These are phyloP conservation scores for Drosophila virilis DNA, from an alignment of 1,140 invertebrate species.

Conservation along the genomic window DNA sequence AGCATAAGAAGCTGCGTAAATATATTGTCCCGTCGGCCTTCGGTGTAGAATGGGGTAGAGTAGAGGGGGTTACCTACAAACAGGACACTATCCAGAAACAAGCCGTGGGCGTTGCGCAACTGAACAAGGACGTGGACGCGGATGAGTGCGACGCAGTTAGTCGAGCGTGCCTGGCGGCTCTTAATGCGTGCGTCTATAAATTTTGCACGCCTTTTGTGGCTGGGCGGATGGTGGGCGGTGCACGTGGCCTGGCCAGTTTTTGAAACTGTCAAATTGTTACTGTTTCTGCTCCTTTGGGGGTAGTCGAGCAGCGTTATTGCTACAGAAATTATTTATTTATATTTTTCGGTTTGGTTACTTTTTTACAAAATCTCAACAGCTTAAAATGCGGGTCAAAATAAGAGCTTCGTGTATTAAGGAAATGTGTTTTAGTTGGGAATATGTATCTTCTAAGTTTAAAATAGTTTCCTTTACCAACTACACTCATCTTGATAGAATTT, in stretches of 20 bases:
- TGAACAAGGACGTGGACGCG: slow-evolving; percentile 35
- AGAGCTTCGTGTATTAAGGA: neutral
- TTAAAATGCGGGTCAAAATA: slow-evolving; percentile 6
- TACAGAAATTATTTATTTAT: slow-evolving; percentile 39
- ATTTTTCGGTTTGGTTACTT: slow-evolving; percentile 14
- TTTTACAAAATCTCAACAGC: slow-evolving; percentile 14
- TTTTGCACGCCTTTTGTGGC: slow-evolving; percentile 79
- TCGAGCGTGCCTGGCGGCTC: slow-evolving; percentile 73
- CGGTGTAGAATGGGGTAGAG: slow-evolving; percentile 8
- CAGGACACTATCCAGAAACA: slow-evolving; percentile 38
- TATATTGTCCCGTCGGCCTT: slow-evolving; percentile 78
- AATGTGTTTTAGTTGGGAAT: no score
- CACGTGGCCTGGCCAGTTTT: slow-evolving; percentile 66
- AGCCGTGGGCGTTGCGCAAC: slow-evolving; percentile 42
- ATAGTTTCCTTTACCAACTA: no score
- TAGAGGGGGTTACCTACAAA: slow-evolving; percentile 29
- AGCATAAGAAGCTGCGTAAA: slow-evolving; percentile 81
- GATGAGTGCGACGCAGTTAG: slow-evolving; percentile 72
- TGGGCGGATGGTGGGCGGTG: slow-evolving; percentile 35
- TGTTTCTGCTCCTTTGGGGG: slow-evolving; percentile 43
- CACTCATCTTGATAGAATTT: neutral
- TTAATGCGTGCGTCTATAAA: slow-evolving; percentile 81
- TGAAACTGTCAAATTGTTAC: slow-evolving; percentile 75
- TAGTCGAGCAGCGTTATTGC: slow-evolving; percentile 27
- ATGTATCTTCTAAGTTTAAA: no score